Conservation (phyloP, 2,888 invertebrate genomes). For the Tipula unca region DNA sequence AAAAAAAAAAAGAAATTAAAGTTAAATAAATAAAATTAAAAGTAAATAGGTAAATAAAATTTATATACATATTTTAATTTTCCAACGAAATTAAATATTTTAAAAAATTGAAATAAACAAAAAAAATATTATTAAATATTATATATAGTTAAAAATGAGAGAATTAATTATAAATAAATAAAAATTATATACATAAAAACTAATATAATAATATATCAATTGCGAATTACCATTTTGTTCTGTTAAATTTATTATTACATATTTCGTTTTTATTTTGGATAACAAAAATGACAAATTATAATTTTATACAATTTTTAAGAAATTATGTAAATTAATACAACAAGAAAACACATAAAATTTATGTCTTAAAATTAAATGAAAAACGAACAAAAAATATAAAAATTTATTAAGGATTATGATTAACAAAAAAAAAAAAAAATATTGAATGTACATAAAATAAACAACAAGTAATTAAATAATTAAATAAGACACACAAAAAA, state of each 20-base stretch:
- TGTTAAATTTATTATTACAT: background rate
- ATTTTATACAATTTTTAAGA: background rate
- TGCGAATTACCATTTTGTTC: background rate
- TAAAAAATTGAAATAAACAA: background rate
- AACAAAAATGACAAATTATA: background rate
- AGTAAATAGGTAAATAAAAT: background rate
- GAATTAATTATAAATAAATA: background rate
- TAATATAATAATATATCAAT: constrained; percentile 8
- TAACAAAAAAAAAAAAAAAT: background rate
- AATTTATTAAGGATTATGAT: background rate
- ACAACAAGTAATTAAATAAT: background rate
- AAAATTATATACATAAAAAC: background rate
- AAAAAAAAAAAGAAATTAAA: background rate
- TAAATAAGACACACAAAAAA: background rate
- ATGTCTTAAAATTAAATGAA: background rate
- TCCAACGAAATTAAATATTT: background rate
- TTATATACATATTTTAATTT: background rate
- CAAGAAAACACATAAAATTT: background rate
- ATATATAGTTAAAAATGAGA: background rate
- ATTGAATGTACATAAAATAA: background rate
- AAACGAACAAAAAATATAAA: background rate
- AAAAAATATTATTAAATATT: background rate
- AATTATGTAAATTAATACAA: background rate
- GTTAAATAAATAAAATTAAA: background rate
- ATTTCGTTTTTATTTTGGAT: background rate